Evolutionary conservation across 2,113 vertebrate species (phyloP), one percentile per base, ranked within the genome.

Genomic region (Vanacampus margaritifer): DNA sequence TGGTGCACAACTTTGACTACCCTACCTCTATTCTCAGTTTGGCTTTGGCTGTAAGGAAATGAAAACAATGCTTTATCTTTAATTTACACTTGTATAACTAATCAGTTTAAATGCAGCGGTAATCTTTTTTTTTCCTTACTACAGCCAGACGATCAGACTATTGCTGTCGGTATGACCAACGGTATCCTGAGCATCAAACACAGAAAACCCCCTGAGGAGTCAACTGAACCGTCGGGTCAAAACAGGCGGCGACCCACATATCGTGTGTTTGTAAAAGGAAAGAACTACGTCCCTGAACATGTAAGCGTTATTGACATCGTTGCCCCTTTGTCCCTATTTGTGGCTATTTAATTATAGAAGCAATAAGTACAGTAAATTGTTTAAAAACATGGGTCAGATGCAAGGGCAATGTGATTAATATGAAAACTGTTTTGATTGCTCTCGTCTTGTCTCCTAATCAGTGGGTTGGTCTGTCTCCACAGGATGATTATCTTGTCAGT

Each of bases 141-240:
- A 48, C 82, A 99, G 97, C 95, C 96, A 63, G 90, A 94, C 75
- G 95, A 98, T 66, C 91, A 95, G 79, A 93, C 93, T 6, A 87
- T 99, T 71, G 93, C 96, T 10, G 95, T 95, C 12, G 97, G 97
- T 62, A 98, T 99, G 97, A 95, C 96, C 53, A 96, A 96, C 66
- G 92, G 95, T 2, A 93, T 99, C 60, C 72, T 99, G 58, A 99
- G 92, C 67, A 81, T 99, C 70, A 95, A 95, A 85, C 95, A 98
- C 79, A 93, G 93, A 62, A 99, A 95, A 79, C 89, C 83, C 0
- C 56, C 71, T 0, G 94, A 96, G 69, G 89, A 93, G 63, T 94
- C 85, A 36, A 93, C 87, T 65, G 84, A 89, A 21, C 48, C 64
- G 12, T 17, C 76, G 10, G 67, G 65, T 0, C 89, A 84, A 60